Evolutionary conservation across 2,113 vertebrate genomes (phyloP).

Genomic region (Montifringilla adamsi): DNA sequence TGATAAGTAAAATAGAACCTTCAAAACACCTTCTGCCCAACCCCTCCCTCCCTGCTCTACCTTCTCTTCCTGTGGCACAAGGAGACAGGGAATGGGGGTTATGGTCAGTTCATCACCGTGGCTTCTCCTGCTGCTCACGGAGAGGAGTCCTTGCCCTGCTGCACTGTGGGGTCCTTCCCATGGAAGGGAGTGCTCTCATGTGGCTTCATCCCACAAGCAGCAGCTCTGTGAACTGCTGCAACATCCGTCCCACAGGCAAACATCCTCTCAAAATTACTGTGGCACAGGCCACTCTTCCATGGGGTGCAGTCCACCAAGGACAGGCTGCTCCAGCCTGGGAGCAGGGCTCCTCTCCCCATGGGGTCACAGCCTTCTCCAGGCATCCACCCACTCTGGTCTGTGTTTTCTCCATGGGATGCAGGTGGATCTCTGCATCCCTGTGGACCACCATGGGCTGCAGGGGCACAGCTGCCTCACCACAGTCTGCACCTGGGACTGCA

Average conservation of each 20-base stretch:
- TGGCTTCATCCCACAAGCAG: not conserved
- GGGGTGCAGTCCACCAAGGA: not conserved
- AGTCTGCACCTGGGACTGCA: not conserved
- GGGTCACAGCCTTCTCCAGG: not conserved
- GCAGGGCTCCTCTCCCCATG: not conserved
- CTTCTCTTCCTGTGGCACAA: not conserved
- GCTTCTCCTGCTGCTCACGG: not conserved
- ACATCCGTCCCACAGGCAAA: not conserved
- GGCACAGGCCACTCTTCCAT: fast-evolving
- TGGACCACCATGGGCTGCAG: not conserved
- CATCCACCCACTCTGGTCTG: fast-evolving
- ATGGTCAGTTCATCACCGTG: not conserved
- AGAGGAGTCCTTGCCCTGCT: not conserved
- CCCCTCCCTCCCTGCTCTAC: not conserved
- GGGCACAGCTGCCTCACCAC: too few relatives aligned
- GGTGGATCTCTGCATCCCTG: not conserved
- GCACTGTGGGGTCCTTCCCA: not conserved
- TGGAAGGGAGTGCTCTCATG: not conserved
- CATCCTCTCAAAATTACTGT: not conserved
- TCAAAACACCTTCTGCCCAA: not conserved
- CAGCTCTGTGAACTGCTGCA: not conserved
- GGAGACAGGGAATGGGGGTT: not conserved
- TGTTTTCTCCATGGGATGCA: not conserved
- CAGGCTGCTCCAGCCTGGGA: not conserved
- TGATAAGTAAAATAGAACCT: not conserved